Evolutionary conservation across 2,888 invertebrate genomes (phyloP).

Genomic region (Leuctra nigra): DNA sequence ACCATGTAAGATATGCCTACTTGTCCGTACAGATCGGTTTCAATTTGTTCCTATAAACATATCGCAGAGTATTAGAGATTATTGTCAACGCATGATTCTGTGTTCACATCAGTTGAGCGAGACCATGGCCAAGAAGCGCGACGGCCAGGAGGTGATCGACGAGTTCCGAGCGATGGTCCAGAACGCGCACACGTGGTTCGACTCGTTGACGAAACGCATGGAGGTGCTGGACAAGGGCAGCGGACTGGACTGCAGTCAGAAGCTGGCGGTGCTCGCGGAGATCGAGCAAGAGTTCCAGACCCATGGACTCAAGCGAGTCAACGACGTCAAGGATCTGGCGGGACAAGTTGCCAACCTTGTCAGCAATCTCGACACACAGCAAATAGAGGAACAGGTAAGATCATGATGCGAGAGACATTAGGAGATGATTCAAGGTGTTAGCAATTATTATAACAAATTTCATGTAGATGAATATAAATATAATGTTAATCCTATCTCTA

Average conservation of each 20-base stretch:
- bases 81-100: too few species aligned
- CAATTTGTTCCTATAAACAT: too few species aligned
- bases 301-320: slow-evolving; percentile 63
- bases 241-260: slow-evolving; percentile 73
- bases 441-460: slow-evolving; percentile 17
- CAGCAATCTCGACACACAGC: slow-evolving; percentile 82
- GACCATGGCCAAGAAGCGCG: slow-evolving; percentile 63
- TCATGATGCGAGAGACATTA: background rate
- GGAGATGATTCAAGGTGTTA: background rate
- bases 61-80: too few species aligned
- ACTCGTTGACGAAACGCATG: slow-evolving; percentile 69
- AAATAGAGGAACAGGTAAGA: slow-evolving; percentile 76
- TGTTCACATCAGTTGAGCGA: slow-evolving; percentile 52
- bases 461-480: background rate
- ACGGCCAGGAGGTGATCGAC: slow-evolving; percentile 61
- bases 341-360: slow-evolving; percentile 69
- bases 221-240: slow-evolving; percentile 80
- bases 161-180: slow-evolving; percentile 68
- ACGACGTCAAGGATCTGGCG: slow-evolving; percentile 60
- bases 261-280: slow-evolving; percentile 65
- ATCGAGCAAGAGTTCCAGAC: slow-evolving; percentile 67
- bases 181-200: slow-evolving; percentile 76
- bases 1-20: too few species aligned
- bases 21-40: too few species aligned
- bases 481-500: too few species aligned